Percentiles rank a stretch among this genome's conserved stretches.
Conservation (phyloP, 2,888 invertebrate genomes). For the Hoplodrina blanda region DNA sequence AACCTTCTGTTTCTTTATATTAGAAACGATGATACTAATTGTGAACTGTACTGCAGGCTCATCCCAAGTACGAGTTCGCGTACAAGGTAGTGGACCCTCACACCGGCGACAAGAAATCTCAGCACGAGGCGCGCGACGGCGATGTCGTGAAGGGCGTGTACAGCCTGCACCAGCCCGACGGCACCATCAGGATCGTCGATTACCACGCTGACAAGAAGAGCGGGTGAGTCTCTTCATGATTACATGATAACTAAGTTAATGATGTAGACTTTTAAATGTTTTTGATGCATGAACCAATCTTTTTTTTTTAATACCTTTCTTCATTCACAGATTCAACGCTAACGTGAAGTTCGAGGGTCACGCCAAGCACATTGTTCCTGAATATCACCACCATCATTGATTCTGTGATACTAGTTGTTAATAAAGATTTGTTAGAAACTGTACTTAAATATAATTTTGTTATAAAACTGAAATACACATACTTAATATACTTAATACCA, state of each 20-base stretch:
- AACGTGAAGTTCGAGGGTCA: no score
- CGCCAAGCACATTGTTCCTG: no score
- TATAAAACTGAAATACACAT: neutral
- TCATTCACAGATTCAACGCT: no score
- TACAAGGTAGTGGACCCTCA: constrained; percentile 89
- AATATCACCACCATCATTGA: constrained; percentile 12
- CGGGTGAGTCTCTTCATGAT: constrained; percentile 18
- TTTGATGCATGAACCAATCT: no score
- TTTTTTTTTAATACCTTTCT: no score
- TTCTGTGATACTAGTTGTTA: constrained; percentile 15
- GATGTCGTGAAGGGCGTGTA: constrained; percentile 91
- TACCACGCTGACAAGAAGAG: constrained; percentile 56
- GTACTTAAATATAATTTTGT: constrained; percentile 13
- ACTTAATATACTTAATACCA: no score
- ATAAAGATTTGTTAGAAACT: constrained; percentile 1
- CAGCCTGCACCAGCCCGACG: constrained; percentile 82
- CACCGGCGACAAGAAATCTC: constrained; percentile 89
- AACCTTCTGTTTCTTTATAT: no score
- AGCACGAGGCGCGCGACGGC: constrained; percentile 88
- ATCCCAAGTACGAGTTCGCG: constrained; percentile 88
- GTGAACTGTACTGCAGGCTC: constrained; percentile 53
- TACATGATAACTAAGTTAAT: no score
- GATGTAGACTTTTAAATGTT: no score
- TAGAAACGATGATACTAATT: no score
- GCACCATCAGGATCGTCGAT: constrained; percentile 75